These are phyloP conservation scores for Rhynchotus rufescens DNA, from an alignment of 2,797 vertebrate genomes.

Conservation along the genomic window DNA sequence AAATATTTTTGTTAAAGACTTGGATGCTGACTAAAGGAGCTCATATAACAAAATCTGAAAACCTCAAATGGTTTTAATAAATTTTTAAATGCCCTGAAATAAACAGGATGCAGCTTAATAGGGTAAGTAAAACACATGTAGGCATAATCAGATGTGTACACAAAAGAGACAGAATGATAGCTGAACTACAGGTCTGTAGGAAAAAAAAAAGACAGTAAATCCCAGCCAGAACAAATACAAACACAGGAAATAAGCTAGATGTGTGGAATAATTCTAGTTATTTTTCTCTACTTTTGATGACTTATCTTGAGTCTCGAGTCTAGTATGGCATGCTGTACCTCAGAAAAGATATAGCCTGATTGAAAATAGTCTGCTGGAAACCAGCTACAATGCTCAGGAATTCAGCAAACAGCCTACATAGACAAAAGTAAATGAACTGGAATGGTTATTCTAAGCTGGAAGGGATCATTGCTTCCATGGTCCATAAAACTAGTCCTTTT, in stretches of 20 bases:
- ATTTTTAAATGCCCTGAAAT: neutral
- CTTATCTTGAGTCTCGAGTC: neutral
- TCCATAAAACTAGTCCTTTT: neutral
- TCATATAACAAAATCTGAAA: neutral
- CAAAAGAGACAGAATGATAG: neutral
- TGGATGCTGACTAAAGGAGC: neutral
- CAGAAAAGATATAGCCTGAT: neutral
- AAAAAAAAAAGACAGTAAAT: neutral
- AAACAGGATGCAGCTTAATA: slow-evolving; percentile 9
- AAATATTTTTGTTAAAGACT: slow-evolving; percentile 10
- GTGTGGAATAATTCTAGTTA: neutral
- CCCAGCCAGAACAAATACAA: neutral
- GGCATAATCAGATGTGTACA: neutral
- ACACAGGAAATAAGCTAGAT: neutral
- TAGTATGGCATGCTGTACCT: accelerated
- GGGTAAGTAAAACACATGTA: neutral
- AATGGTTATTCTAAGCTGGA: neutral
- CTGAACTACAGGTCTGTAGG: neutral
- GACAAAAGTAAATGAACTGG: neutral
- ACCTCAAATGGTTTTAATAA: neutral
- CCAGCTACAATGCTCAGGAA: neutral
- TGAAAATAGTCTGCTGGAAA: neutral
- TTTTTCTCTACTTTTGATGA: neutral
- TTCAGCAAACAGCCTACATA: neutral
- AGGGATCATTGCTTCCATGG: neutral